These are phyloP conservation scores for Tragelaphus scriptus DNA, from an alignment of 2,113 vertebrate genomes.

Conservation along the genomic window DNA sequence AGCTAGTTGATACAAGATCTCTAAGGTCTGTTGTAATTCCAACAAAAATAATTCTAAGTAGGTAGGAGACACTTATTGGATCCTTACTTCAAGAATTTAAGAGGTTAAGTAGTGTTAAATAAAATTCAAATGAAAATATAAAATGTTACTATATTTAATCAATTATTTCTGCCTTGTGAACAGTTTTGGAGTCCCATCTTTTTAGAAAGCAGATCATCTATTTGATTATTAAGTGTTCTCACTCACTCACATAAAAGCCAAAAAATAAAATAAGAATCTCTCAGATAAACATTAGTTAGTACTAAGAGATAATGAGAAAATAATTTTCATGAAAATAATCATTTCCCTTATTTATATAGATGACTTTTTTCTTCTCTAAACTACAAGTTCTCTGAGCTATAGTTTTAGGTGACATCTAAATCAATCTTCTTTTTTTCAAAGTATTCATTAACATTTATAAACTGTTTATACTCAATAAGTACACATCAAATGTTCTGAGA, in stretches of 20 bases:
- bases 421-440: conserved; percentile 1
- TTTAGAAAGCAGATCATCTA: neutral
- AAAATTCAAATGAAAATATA: neutral
- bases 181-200: neutral
- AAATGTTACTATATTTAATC: neutral
- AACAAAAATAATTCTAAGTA: neutral
- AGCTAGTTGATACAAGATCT: neutral
- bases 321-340: neutral
- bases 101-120: neutral
- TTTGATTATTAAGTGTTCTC: neutral
- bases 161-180: neutral
- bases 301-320: neutral
- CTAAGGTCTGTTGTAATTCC: neutral
- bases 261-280: neutral
- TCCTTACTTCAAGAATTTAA: neutral
- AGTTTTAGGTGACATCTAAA: neutral
- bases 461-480: neutral
- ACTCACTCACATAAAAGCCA: neutral
- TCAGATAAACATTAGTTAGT: neutral
- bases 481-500: neutral
- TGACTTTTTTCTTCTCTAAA: neutral
- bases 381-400: neutral
- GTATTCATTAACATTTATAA: neutral
- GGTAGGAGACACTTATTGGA: neutral
- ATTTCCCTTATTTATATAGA: neutral